A percentile compares a stretch with the other conserved stretches of the same genome.
Conservation (phyloP, 64 coral and sea anemone genomes). For the Porites australiensis region DNA sequence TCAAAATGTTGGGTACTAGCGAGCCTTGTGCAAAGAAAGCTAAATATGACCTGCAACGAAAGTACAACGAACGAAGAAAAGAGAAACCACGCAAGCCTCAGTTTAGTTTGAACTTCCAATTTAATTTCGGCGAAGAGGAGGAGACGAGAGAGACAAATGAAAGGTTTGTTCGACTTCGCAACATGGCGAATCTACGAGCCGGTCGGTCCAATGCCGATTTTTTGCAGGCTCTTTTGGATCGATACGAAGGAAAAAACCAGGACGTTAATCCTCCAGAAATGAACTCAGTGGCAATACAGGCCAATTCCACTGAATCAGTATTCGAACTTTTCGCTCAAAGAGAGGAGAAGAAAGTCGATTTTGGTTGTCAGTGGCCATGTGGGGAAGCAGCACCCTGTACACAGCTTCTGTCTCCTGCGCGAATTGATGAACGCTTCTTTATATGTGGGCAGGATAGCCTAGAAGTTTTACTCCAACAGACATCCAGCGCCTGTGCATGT, state of each 20-base stretch:
- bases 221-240: background rate
- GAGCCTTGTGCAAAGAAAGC: too few relatives aligned
- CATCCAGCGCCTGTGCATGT: background rate
- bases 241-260: background rate
- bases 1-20: too few relatives aligned
- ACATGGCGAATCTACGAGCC: background rate
- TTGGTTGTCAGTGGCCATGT: background rate
- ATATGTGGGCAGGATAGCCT: background rate
- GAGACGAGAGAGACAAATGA: background rate
- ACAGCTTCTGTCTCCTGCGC: background rate
- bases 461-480: background rate
- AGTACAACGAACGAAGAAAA: background rate
- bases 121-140: background rate
- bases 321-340: background rate
- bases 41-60: too few relatives aligned
- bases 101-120: background rate
- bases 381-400: background rate
- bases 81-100: background rate
- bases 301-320: background rate
- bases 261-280: background rate
- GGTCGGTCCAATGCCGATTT: background rate
- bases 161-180: background rate
- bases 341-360: background rate
- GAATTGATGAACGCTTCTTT: background rate
- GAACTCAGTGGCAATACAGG: background rate